Evolutionary conservation across 2,797 vertebrate species (phyloP), one percentile per base, ranked within the genome.

Genomic region (Craterocephalus amniculus): DNA sequence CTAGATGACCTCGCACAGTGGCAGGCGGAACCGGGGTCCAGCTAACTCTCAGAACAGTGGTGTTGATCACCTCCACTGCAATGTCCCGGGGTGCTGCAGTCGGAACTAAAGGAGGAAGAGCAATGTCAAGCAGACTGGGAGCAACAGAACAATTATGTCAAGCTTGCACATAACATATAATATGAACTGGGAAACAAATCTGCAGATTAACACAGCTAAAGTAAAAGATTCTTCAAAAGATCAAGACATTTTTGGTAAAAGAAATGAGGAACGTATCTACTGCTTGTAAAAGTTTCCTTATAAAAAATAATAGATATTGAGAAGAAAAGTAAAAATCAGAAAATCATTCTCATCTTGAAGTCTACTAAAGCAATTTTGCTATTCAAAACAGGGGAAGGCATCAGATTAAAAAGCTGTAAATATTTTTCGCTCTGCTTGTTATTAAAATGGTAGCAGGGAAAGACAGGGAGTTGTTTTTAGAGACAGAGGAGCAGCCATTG

Each of bases 1-100:
- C 92, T 1, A 98, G 94, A 76, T 95, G 96, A 29, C 98, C 98
- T 61, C 95, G 94, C 35, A 99, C 93, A 74, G 95, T 93, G 80
- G 94, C 94, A 78, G 93, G 93, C 10, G 95, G 94, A 78, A 96
- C 93, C 4, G 90, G 89, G 10, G 92, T 93, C 98, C 98, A 99
- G 85, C 91, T 95, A 70, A 97, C 97, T 88, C 92, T 91, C 26
- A 95, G 87, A 72, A 96, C 70, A 0, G 96, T 96, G 77, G 94
- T 94, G 92, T 98, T 98, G 84, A 97, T 61, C 63, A 97, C 78
- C 29, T 96, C 94, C 87, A 98, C 96, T 0, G 92, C 89, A 2
- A 97, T 86, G 0, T 96, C 81, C 2, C 77, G 88, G 4, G 98
- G 98, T 70, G 97, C 93, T 0, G 94, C 93, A 56, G 95, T 92